phyloP scores from a whole-genome alignment of 1,140 invertebrate species.

The Aethina tumida region DNA sequence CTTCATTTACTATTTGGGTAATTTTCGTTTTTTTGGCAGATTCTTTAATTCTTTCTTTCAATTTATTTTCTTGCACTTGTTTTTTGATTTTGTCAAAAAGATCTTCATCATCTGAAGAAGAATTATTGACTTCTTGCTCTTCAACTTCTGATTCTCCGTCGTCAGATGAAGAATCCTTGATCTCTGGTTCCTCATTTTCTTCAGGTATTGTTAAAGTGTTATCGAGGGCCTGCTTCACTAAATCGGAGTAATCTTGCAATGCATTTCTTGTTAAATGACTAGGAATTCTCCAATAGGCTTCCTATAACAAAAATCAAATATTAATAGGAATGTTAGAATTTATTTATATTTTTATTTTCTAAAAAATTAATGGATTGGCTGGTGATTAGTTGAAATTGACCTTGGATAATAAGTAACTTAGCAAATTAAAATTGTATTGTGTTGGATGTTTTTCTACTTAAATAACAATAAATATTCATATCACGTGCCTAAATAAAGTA shows the following conservation, averaged over 20 bases:
- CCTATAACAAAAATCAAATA: slow-evolving; percentile 26
- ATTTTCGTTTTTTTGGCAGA: not conserved
- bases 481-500: not conserved
- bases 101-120: slow-evolving; percentile 28
- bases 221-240: slow-evolving; percentile 38
- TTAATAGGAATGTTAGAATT: not conserved
- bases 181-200: slow-evolving; percentile 15
- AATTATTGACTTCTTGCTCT: slow-evolving; percentile 12
- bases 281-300: slow-evolving; percentile 53
- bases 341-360: too few species aligned
- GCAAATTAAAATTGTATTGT: not conserved
- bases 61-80: slow-evolving; percentile 5
- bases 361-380: not conserved
- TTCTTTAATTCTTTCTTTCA: slow-evolving; percentile 2
- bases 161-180: not conserved
- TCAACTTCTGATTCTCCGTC: slow-evolving; percentile 5
- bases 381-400: not conserved
- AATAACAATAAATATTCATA: not conserved
- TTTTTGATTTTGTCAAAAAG: slow-evolving; percentile 29
- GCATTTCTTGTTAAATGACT: slow-evolving; percentile 36
- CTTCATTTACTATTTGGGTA: not conserved
- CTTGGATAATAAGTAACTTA: not conserved
- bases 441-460: not conserved
- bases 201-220: slow-evolving; percentile 31
- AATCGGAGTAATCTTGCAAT: slow-evolving; percentile 36